These are phyloP conservation scores for Hippocampus barbouri DNA, from an alignment of 2,113 vertebrate genomes.

Conservation along the genomic window DNA sequence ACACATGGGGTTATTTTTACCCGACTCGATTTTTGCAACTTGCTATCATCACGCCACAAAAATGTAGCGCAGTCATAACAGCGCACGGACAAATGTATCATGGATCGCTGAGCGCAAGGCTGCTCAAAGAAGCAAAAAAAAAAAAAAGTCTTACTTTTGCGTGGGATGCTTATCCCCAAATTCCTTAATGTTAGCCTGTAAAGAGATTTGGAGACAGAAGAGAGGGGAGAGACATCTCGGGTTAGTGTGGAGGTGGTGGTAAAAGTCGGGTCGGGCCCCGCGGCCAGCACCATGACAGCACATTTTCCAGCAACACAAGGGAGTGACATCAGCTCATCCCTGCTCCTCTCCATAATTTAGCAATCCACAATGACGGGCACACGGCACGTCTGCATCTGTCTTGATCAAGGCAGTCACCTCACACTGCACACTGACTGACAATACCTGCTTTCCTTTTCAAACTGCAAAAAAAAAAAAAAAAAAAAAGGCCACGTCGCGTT, in stretches of 20 bases:
- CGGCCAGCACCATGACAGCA: conserved; percentile 70
- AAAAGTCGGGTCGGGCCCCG: conserved; percentile 54
- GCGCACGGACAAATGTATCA: conserved; percentile 48
- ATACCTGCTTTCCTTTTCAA: conserved; percentile 19
- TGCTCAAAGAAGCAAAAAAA: conserved; percentile 54
- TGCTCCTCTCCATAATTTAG: conserved; percentile 57
- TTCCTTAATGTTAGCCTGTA: conserved; percentile 92
- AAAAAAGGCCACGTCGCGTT: too few species aligned
- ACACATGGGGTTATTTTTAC: conserved; percentile 44
- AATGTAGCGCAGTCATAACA: conserved; percentile 57
- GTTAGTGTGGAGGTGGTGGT: conserved; percentile 48
- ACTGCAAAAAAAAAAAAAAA: not conserved
- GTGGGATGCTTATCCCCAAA: conserved; percentile 90
- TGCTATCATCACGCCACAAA: conserved; percentile 48
- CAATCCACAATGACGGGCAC: conserved; percentile 59
- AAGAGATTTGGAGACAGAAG: conserved; percentile 62
- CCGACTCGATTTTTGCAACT: conserved; percentile 26
- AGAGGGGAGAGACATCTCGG: conserved; percentile 46
- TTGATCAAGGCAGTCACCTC: conserved; percentile 22
- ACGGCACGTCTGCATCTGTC: conserved; percentile 48
- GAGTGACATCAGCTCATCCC: conserved; percentile 78
- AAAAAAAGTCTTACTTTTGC: conserved; percentile 82
- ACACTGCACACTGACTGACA: conserved; percentile 14
- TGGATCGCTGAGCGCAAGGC: conserved; percentile 48
- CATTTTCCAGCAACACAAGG: conserved; percentile 73